phyloP scores from a whole-genome alignment of 2,113 vertebrate genomes.

The Colinus virginianus region DNA sequence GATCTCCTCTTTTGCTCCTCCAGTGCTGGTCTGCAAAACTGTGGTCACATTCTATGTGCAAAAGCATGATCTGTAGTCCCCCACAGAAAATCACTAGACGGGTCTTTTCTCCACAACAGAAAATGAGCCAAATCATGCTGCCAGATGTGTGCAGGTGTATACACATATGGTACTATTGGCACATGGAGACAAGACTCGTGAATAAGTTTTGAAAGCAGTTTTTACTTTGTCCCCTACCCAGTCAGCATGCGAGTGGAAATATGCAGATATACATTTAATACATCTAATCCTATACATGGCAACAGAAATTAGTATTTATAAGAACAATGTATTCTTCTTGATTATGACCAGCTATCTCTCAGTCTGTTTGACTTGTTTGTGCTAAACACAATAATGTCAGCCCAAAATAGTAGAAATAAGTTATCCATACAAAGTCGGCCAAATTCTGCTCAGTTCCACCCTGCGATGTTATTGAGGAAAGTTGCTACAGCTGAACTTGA shows the following conservation, averaged over 20 bases:
- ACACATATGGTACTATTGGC: not conserved
- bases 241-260: not conserved
- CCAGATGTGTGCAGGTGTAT: not conserved
- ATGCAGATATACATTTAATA: not conserved
- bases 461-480: not conserved
- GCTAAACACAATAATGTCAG: not conserved
- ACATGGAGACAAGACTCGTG: not conserved
- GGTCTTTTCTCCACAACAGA: not conserved
- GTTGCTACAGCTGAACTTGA: not conserved
- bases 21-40: not conserved
- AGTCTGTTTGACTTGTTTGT: rapidly evolving
- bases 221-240: not conserved
- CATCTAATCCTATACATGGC: not conserved
- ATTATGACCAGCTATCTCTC: not conserved
- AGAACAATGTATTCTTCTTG: not conserved
- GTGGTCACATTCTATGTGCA: not conserved
- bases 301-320: not conserved
- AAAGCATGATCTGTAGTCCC: not conserved
- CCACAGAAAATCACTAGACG: not conserved
- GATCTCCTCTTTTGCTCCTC: too few relatives aligned
- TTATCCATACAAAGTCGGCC: not conserved
- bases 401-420: not conserved
- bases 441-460: not conserved
- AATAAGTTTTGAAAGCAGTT: not conserved
- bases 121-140: not conserved